Evolutionary conservation across 2,113 vertebrate genomes (phyloP), one percentile per base, ranked within the genome.

Genomic region (Vimba vimba): DNA sequence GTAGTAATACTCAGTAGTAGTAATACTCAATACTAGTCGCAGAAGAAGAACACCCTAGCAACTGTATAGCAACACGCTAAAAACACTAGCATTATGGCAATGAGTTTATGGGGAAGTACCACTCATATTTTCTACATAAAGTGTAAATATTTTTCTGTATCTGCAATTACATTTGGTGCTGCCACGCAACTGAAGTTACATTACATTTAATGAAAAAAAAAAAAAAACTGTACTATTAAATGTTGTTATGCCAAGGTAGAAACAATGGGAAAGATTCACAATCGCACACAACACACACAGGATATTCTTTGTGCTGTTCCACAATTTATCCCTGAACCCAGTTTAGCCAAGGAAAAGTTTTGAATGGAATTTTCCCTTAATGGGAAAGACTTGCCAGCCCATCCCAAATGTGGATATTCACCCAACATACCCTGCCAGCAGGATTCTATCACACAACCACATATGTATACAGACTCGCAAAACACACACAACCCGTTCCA

Each of bases 281-380:
- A 8, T 43, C 71, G 4, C 71, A 36, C 17, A 69, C 64, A 23
- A 36, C 64, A 68, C 64, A 30, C 17, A 27, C 30, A 30, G 52
- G 59, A 74, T 84, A 73, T 62, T 57, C 25, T 79, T 60, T 81
- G 66, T 30, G 64, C 59, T 50, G 43, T 79, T 62, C 43, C 60
- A 57, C 27, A 71, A 81, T 86, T 59, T 50, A 57, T n/a, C 64
- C 33, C 47, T 57, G 59, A 33, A 55, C 25, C 19, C 50, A 47
- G 78, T 57, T 81, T 43, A 64, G 47, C 5, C 45, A 17, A 19
- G 52, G 52, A 23, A 47, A 82, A 47, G n/a, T 80, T 84, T 45
- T 87, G 30, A 81, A 47, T 69, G 79, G 87, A 86, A 60, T 73
- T 57, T 82, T 88, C 77, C 47, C 15, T 83, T 77, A 47, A 33